Base-by-base conservation (phyloP, 2,113 vertebrate genomes). In the Chrysemys picta region DNA sequence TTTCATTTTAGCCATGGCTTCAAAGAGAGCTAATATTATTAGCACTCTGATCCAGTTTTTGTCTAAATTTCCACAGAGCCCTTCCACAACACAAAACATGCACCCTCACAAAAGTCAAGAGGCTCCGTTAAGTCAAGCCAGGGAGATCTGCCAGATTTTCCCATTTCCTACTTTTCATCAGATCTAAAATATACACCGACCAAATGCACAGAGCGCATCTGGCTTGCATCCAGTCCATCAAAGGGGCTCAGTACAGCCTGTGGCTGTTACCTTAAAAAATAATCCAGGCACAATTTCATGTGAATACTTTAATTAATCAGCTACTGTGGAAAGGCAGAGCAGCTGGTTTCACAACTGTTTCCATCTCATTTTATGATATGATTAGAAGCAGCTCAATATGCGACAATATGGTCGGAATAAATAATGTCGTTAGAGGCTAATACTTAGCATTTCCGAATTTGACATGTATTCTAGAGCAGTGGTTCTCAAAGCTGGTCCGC, bases 151-250 rank as follows among this genome's bases (percentile, higher is more conserved):
- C 97, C 96, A 97, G 97, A 97, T 97, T 97, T 96, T 95, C 92
- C 97, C 94, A 97, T 94, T 97, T 98, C 97, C 98, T 98, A 97
- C 95, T 97, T 98, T 98, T 98, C 97, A 96, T 98, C 97, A 95
- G 94, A 97, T 91, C 84, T 97, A 96, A 97, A 98, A 97, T 92
- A 94, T 52, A 96, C 89, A 94, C 53, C 80, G 65, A 96, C 88
- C 91, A 90, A 97, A 94, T 53, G 85, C 91, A 93, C 90, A 90
- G 82, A 85, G 49, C 14, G 90, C n/a, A 75, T 98, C 98, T 98
- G 98, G 97, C 98, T 98, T 98, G 96, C 85, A 82, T 98, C 98
- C 98, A 96, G 88, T 93, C 85, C 95, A 85, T 88, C 91, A 3
- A 90, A 93, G 85, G 92, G 82, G 8, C 94, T 97, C 84, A 2